Conservation (phyloP, 2,113 vertebrate species). For the Pongo abelii region DNA sequence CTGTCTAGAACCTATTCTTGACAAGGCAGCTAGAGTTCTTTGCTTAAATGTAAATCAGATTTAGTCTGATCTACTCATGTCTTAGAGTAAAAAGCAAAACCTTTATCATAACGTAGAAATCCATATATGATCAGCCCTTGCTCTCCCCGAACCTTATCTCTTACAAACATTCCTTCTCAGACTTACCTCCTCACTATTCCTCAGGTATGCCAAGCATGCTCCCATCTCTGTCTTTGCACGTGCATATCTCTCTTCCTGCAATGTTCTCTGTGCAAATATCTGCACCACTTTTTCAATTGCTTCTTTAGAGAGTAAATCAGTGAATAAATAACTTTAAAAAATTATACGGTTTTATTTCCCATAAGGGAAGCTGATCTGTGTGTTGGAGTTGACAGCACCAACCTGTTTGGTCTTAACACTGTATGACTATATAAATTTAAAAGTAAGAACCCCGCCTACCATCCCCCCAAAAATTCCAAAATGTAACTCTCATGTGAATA, state of each 20-base stretch:
- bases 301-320: background rate
- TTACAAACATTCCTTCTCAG: background rate
- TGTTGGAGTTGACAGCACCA: background rate
- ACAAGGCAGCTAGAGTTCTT: background rate
- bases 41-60: background rate
- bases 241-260: background rate
- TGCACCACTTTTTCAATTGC: background rate
- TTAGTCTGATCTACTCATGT: background rate
- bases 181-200: background rate
- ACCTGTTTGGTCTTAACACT: background rate
- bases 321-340: background rate
- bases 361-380: background rate
- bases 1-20: background rate
- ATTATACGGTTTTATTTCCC: background rate
- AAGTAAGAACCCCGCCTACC: background rate
- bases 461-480: background rate
- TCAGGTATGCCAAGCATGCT: background rate
- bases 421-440: background rate
- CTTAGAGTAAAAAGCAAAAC: background rate
- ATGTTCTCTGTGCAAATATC: background rate
- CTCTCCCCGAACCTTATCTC: background rate
- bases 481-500: background rate
- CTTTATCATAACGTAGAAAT: background rate
- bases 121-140: background rate
- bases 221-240: background rate